phyloP scores from a whole-genome alignment of 2,113 vertebrate species.

The Montifringilla adamsi region DNA sequence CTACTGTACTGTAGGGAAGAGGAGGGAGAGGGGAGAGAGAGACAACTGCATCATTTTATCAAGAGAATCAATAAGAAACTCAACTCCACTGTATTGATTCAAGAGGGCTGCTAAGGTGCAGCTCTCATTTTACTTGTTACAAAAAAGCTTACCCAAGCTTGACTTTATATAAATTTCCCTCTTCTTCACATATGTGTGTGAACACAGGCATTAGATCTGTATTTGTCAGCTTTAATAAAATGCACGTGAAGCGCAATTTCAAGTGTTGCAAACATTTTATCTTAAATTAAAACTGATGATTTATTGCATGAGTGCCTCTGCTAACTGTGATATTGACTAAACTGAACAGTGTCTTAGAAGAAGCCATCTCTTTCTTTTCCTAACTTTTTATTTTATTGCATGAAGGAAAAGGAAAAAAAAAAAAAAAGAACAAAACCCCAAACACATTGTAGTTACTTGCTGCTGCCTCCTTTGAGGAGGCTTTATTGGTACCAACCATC shows the following conservation, averaged over 20 bases:
- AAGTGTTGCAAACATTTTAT: background rate
- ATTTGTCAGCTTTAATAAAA: constrained; percentile 16
- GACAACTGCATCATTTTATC: constrained; percentile 45
- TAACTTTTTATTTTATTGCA: background rate
- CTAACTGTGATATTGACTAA: background rate
- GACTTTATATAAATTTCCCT: background rate
- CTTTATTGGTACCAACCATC: background rate
- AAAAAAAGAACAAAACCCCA: rapidly evolving
- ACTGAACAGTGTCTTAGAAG: background rate
- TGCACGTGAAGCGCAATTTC: background rate
- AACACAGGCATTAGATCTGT: background rate
- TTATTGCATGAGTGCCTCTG: background rate
- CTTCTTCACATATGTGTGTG: background rate
- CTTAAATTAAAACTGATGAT: constrained; percentile 11
- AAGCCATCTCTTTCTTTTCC: background rate
- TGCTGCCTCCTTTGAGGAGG: background rate
- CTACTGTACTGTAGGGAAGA: constrained; percentile 52
- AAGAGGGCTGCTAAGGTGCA: background rate
- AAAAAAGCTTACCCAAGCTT: background rate
- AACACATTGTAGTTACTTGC: background rate
- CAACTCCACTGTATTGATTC: constrained; percentile 44
- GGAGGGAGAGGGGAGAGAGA: background rate
- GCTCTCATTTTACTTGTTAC: background rate
- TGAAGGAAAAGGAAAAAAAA: background rate
- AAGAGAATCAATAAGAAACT: constrained; percentile 52